phyloP scores from a whole-genome alignment of 2,797 vertebrate species.

The Babyrousa celebensis region DNA sequence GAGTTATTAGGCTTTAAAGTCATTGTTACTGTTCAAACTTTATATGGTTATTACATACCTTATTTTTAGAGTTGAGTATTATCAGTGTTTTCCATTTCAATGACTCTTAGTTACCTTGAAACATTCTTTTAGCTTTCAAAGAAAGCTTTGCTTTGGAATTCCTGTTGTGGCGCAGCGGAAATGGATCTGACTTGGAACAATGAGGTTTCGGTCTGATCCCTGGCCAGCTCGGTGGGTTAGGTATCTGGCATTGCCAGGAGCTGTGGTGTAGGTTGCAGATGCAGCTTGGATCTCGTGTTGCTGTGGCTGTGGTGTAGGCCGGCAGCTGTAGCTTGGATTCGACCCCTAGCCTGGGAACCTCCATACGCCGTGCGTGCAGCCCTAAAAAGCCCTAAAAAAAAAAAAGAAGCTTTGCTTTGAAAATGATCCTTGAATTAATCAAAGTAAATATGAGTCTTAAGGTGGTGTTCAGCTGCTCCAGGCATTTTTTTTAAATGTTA shows the following conservation, averaged over 20 bases:
- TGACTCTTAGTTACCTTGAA: conserved; percentile 43
- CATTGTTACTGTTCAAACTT: conserved; percentile 57
- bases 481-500: not conserved
- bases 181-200: no score
- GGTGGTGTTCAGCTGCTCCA: not conserved
- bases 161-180: no score
- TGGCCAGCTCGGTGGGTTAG: no score
- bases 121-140: conserved; percentile 52
- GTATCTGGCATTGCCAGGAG: no score
- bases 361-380: no score
- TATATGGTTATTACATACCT: not conserved
- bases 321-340: no score
- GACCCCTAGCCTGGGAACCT: no score
- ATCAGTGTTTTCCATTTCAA: conserved; percentile 21
- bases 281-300: no score
- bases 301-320: no score
- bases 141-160: conserved; percentile 66
- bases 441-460: not conserved
- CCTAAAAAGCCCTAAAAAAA: no score
- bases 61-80: conserved; percentile 43
- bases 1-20: conserved; percentile 1
- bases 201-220: no score
- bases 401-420: conserved; percentile 51
- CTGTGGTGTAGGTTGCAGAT: no score
- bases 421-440: conserved; percentile 42